Conservation (phyloP, 1,140 invertebrate genomes). For the Rhagoletis zephyria region DNA sequence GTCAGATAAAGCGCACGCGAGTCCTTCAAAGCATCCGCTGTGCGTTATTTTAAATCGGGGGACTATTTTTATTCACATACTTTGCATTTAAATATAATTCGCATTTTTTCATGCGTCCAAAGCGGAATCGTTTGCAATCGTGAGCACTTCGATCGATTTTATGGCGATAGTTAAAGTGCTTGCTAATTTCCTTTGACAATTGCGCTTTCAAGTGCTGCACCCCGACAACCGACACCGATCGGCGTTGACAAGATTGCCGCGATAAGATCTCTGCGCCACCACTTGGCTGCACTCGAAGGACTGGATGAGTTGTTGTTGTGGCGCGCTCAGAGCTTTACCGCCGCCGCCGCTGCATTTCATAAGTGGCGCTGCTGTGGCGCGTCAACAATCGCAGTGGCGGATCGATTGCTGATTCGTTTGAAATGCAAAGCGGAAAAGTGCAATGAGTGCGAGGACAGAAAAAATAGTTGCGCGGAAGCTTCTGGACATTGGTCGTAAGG, state of each 20-base stretch:
- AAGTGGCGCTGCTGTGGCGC: constrained; percentile 31
- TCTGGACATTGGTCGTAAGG: neutral
- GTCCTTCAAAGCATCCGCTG: constrained; percentile 17
- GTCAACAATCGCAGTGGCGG: constrained; percentile 28
- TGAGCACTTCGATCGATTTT: constrained; percentile 40
- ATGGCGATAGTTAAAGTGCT: constrained; percentile 45
- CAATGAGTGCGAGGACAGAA: neutral
- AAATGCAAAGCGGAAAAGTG: constrained; percentile 39
- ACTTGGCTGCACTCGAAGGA: neutral
- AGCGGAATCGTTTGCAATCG: constrained; percentile 19
- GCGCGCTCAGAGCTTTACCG: neutral
- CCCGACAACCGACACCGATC: neutral
- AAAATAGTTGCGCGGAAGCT: neutral
- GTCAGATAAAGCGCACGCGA: constrained; percentile 48
- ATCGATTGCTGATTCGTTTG: constrained; percentile 35
- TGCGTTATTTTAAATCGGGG: neutral
- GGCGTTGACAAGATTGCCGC: constrained; percentile 1
- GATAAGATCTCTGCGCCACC: constrained; percentile 30
- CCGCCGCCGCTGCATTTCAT: constrained; percentile 2
- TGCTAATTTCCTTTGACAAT: constrained; percentile 50
- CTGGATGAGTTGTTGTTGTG: neutral
- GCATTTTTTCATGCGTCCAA: neutral
- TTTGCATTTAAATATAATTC: neutral
- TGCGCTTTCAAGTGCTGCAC: constrained; percentile 44
- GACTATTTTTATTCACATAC: neutral